Percentiles rank a stretch among this genome's conserved stretches.
These are phyloP conservation scores for Macrosteles quadrilineatus DNA, from an alignment of 1,140 invertebrate species.

Conservation along the genomic window DNA sequence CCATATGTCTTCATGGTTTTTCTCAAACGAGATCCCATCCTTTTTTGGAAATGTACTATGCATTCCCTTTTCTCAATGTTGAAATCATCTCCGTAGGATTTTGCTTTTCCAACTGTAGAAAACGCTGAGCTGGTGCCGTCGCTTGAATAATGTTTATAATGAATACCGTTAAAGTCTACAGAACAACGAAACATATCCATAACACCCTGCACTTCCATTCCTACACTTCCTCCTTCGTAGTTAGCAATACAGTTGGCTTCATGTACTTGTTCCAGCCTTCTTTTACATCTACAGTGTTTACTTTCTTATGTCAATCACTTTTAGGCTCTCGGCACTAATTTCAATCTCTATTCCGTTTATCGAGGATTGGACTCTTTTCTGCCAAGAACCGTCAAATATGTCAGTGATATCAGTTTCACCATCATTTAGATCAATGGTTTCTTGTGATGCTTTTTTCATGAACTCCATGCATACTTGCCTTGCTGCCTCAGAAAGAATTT, in stretches of 20 bases:
- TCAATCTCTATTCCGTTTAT: slow-evolving; percentile 2
- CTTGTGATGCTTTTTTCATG: slow-evolving; percentile 5
- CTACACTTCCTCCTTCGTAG: not conserved
- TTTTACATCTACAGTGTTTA: slow-evolving; percentile 20
- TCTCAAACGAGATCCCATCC: too few relatives aligned
- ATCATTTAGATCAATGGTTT: slow-evolving; percentile 19
- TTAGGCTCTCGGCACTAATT: slow-evolving; percentile 10
- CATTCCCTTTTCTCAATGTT: too few relatives aligned
- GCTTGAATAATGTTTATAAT: not conserved
- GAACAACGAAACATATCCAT: not conserved
- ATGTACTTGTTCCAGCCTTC: not conserved
- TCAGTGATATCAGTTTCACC: not conserved
- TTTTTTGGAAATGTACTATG: too few relatives aligned
- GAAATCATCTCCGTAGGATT: too few relatives aligned
- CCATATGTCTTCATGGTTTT: too few relatives aligned
- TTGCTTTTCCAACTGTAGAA: not conserved
- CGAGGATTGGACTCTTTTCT: not conserved
- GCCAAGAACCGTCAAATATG: slow-evolving; percentile 20
- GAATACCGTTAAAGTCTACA: not conserved
- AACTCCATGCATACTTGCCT: slow-evolving; percentile 6
- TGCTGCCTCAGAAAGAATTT: not conserved
- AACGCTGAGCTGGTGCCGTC: not conserved
- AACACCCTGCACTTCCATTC: not conserved
- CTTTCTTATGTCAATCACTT: slow-evolving; percentile 28
- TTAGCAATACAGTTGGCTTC: not conserved